Evolutionary conservation across 2,888 invertebrate species (phyloP), one percentile per base, ranked within the genome.

Genomic region (Drosophila kanekoi): DNA sequence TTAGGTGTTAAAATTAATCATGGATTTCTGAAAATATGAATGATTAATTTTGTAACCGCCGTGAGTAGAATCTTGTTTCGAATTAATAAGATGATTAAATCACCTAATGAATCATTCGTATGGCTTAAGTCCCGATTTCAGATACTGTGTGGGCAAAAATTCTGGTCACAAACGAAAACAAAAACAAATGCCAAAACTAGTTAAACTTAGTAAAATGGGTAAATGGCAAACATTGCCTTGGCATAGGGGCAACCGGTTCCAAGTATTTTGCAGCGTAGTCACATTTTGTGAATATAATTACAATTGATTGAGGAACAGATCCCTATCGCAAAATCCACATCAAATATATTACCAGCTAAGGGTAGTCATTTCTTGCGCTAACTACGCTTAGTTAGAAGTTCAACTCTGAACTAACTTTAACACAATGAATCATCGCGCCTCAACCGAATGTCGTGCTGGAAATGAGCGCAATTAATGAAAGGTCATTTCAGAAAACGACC

Each of bases 391-490:
- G 43, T 54, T 52, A 23, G 18, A 20, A n/a, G 18, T 20, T 37
- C 13, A 28, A n/a, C 3, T 44, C 40, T 5, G 28, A 8, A 20
- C 48, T 54, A 53, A 71, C 61, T 48, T 66, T 44, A 18, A 44
- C 41, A 18, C 56, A 51, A 60, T 76, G 67, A 72, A 51, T 76
- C 51, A 72, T 60, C 40, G 16, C 11, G 47, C 23, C 2, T 8
- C 4, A 49, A 37, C n/a, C 16, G 68, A 71, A 11, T 67, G 52
- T 80, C 71, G 69, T 81, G 77, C 56, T 62, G 63, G 43, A 74
- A 79, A 79, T 83, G 59, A 54, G 61, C 51, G 60, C 71, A 80
- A 87, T 84, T 87, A 84, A 85, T 76, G 44, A 87, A 78, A 81
- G 87, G 82, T 79, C 79, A 77, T 35, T 35, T 23, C 59, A 37